Conservation (phyloP, 1,140 invertebrate species). For the Parasteatoda tepidariorum region DNA sequence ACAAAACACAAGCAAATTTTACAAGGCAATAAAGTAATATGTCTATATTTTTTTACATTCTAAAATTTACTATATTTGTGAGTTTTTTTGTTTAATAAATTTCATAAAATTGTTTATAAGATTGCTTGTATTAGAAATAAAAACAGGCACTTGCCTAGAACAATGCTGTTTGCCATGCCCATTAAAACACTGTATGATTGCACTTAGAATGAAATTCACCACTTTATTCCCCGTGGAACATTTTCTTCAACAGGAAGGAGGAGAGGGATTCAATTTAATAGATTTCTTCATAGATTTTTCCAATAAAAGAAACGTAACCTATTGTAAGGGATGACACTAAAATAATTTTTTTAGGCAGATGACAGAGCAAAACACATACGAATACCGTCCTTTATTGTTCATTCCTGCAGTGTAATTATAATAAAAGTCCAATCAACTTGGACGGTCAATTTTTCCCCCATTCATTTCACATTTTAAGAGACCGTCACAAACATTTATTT, state of each 20-base stretch:
- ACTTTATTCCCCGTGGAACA: conserved; percentile 35
- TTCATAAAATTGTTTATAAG: conserved; percentile 29
- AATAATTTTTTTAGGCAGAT: conserved; percentile 12
- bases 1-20: conserved; percentile 31
- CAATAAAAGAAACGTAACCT: not conserved
- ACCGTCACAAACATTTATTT: conserved; percentile 50
- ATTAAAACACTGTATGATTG: conserved; percentile 38
- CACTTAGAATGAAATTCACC: conserved; percentile 39
- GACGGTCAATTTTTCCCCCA: conserved; percentile 46
- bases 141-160: conserved; percentile 56
- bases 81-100: conserved; percentile 22
- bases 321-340: conserved; percentile 16
- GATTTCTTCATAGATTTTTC: not conserved
- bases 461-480: conserved; percentile 18
- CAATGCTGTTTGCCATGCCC: conserved; percentile 51
- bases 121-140: conserved; percentile 12
- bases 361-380: conserved; percentile 1
- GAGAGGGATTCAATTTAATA: not conserved
- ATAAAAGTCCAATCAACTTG: conserved; percentile 51
- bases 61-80: conserved; percentile 31
- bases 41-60: conserved; percentile 28
- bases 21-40: conserved; percentile 36
- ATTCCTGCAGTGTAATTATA: conserved; percentile 46
- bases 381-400: conserved; percentile 38
- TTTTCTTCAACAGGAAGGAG: conserved; percentile 5